Evolutionary conservation across 2,888 invertebrate genomes (phyloP).

Genomic region (Melikaiella ostensackeni): DNA sequence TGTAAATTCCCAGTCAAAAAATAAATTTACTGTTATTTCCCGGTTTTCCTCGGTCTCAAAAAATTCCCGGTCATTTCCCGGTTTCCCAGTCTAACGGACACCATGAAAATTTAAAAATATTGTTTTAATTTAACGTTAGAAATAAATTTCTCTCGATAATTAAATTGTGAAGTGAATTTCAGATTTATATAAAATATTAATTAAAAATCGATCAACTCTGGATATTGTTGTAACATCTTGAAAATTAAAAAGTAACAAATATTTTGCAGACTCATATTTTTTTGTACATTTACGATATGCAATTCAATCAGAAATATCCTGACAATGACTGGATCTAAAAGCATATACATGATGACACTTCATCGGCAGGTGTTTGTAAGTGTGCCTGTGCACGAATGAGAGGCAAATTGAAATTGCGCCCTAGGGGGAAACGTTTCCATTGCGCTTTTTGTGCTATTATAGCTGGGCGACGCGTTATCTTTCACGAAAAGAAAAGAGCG

Average conservation of each 20-base stretch:
- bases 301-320: conserved; percentile 1
- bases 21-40: too few species aligned
- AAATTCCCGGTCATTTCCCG: too few species aligned
- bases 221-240: too few species aligned
- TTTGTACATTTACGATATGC: background rate
- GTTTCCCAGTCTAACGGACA: too few species aligned
- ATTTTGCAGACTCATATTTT: background rate
- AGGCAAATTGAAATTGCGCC: conserved; percentile 63
- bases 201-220: too few species aligned
- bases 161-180: background rate
- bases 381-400: conserved; percentile 23
- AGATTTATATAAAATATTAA: background rate
- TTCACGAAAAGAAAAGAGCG: conserved; percentile 10
- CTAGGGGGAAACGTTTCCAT: conserved; percentile 53
- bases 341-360: background rate
- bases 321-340: conserved; percentile 17
- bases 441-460: conserved; percentile 47
- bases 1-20: too few species aligned
- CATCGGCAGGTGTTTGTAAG: background rate
- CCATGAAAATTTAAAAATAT: too few species aligned
- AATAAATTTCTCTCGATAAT: too few species aligned
- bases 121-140: background rate
- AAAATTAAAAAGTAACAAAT: too few species aligned
- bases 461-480: conserved; percentile 9
- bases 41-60: too few species aligned